Base-by-base conservation (phyloP, 2,888 invertebrate species). In the Agriopis marginaria region DNA sequence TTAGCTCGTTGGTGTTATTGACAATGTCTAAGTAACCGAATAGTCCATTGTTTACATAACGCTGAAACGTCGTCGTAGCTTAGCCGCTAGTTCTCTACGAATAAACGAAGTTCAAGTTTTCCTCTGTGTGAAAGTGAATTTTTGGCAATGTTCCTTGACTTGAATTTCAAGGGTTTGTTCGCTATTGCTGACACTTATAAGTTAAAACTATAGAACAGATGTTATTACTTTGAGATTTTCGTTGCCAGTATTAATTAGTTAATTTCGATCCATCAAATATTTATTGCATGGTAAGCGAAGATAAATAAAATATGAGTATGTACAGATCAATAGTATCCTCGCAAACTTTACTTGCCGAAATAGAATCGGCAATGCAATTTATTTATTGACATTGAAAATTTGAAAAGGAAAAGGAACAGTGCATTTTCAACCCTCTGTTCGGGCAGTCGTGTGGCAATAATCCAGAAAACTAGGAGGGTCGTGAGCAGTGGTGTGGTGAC, bases 401-500 rank as follows among this genome's bases (percentile, higher is more conserved):
- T 93, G 93, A 89, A 85, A 86, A 82, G 86, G 86, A 86, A 79
- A 75, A 72, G 82, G 81, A 84, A 79, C 90, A 90, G 86, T 89
- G 91, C 85, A 90, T 86, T 91, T 91, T 91, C 92, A 93, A 92
- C 93, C 93, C 92, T 92, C 89, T 76, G 82, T 79, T 79, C 77
- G 76, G 83, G 80, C 78, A 80, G 83, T 89, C 81, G 86, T 91
- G 83, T 86, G 84, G 87, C 85, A 89, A 87, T 89, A 90, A 87
- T 90, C 86, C 86, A 81, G 83, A 85, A 82, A 82, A 74, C 74
- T 80, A 84, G 82, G 82, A 83, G 89, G 89, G 90, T 86, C 86
- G 84, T 82, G 44, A 55, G 56, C 69, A 53, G 66, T 70, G 66
- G 66, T 66, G 82, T 79, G 82, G 82, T 85, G 82, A 75, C 78